Base-by-base conservation (phyloP, 2,888 invertebrate genomes). In the Nemoura dubitans region DNA sequence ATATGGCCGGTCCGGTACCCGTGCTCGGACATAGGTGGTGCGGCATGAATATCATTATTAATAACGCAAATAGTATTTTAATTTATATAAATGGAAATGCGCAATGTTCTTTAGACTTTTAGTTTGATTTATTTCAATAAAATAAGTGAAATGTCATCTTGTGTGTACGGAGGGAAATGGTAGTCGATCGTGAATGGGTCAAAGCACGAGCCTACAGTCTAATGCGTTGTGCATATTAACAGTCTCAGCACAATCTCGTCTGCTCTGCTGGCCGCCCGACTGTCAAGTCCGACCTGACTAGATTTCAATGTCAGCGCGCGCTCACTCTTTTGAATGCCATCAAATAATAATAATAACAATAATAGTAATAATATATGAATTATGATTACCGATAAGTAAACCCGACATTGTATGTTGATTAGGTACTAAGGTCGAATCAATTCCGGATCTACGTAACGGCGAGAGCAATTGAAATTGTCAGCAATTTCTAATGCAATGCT, bases 381-480 rank as follows among this genome's bases (percentile, higher is more conserved):
- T 21, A 59, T 59, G 21, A 59, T 59, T 59, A 59, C 59, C 59
- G 59, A 59, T 59, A 59, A 59, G 59, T 59, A 14, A 59, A 59
- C 59, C 59, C 59, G 59, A 59, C 59, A 59, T 78, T 78, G 78
- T 27, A 27, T 78, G 28, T 6, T 28, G 28, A 78, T 78, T 78
- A 28, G 26, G 36, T 30, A 82, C 82, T 82, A 30, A 82, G 82
- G 82, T 82, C 82, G 82, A 82, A 82, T 82, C 82, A 30, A 30
- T 82, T 82, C 59, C 59, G 59, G 59, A 59, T 59, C 59, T 59
- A 59, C 59, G 59, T 59, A 59, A 59, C 59, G 59, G 16, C 59
- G 21, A 59, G 59, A 59, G 59, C 59, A 59, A 28, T 78, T 78
- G 27, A 78, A 28, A 78, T 28, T 26, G 78, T 78, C 78, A 78